Conservation (phyloP, 1,140 invertebrate genomes). For the Pararge aegeria region DNA sequence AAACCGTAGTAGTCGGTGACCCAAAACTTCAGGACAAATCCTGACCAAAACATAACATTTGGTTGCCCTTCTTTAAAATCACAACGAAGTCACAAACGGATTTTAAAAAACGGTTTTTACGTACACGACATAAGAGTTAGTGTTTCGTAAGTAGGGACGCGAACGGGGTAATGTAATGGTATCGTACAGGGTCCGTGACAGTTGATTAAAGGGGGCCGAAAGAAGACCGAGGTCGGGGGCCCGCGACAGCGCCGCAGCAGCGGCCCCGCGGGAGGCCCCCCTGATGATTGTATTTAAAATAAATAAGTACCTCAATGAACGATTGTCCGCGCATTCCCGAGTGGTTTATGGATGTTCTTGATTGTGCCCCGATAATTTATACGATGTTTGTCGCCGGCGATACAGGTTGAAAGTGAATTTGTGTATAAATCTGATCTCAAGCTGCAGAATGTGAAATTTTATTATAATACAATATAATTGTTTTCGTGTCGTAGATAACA, state of each 20-base stretch:
- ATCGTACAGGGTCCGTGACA: constrained; percentile 63
- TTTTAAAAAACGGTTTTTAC: constrained; percentile 30
- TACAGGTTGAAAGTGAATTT: constrained; percentile 20
- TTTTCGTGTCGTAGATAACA: too few species aligned
- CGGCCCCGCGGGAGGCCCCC: constrained; percentile 60
- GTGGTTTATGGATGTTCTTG: constrained; percentile 58
- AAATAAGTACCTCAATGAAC: constrained; percentile 78
- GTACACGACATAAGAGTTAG: constrained; percentile 23
- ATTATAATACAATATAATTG: too few species aligned
- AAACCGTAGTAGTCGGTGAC: too few species aligned
- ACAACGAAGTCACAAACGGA: background rate
- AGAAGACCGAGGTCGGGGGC: constrained; percentile 66
- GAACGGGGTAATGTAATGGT: constrained; percentile 58
- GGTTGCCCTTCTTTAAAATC: constrained; percentile 3
- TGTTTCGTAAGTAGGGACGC: constrained; percentile 26
- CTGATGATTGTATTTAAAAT: constrained; percentile 79
- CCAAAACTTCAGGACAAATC: too few species aligned
- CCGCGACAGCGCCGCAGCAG: constrained; percentile 67
- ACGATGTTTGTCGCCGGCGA: constrained; percentile 39
- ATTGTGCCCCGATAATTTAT: constrained; percentile 66
- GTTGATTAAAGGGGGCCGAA: constrained; percentile 78
- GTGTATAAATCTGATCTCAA: background rate
- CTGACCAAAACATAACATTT: background rate
- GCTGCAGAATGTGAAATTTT: background rate
- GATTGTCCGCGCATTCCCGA: constrained; percentile 70